These are phyloP conservation scores for Rhinichthys osculus DNA, from an alignment of 2,797 vertebrate genomes.

Conservation along the genomic window DNA sequence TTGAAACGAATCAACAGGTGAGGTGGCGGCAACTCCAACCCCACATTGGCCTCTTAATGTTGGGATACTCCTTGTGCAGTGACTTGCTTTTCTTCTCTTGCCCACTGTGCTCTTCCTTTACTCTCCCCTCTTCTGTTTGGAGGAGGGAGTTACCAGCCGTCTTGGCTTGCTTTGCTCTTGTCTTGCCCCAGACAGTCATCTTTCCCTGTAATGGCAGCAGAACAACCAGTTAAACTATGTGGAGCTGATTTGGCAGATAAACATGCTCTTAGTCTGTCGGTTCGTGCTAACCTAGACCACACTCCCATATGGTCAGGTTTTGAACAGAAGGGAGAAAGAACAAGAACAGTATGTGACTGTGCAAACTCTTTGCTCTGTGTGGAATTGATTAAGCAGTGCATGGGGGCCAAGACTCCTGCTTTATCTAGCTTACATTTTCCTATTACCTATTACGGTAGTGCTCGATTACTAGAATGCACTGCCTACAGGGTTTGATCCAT, in stretches of 20 bases:
- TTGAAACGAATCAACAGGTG: background rate
- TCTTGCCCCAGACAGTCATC: conserved; percentile 24
- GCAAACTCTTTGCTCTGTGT: conserved; percentile 38
- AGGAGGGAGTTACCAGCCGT: conserved; percentile 14
- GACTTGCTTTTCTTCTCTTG: conserved; percentile 26
- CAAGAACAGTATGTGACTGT: conserved; percentile 29
- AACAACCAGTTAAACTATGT: conserved; percentile 47
- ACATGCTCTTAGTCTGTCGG: conserved; percentile 28
- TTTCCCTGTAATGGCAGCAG: conserved; percentile 46
- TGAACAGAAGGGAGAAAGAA: conserved; percentile 29
- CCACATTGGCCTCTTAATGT: background rate
- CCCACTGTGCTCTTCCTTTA: conserved; percentile 24
- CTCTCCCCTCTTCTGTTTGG: conserved; percentile 15
- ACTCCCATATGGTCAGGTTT: conserved; percentile 39
- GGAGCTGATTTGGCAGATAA: conserved; percentile 35
- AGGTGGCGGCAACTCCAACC: background rate
- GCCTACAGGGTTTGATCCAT: conserved; percentile 17
- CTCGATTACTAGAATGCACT: conserved; percentile 34
- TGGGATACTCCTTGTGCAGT: background rate
- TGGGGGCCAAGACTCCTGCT: conserved; percentile 44
- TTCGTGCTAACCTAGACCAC: conserved; percentile 22
- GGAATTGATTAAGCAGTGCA: conserved; percentile 56
- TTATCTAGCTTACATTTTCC: conserved; percentile 47
- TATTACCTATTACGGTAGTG: conserved; percentile 57
- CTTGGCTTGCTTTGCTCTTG: conserved; percentile 25